Evolutionary conservation across 2,888 invertebrate genomes (phyloP).

Genomic region (Myathropa florea): DNA sequence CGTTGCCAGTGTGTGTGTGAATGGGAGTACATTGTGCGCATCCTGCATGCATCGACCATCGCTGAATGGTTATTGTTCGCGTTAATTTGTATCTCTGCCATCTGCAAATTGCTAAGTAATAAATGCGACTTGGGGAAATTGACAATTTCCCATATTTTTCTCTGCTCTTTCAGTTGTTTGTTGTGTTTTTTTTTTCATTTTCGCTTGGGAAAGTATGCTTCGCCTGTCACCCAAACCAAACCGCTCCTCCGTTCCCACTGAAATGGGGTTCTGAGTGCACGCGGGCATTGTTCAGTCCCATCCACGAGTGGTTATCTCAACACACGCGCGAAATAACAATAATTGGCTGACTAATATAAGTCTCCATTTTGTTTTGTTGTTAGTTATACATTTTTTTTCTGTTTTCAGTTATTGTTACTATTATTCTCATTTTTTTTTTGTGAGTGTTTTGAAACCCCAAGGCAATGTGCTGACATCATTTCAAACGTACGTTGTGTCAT

Average conservation of each 20-base stretch:
- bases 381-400: not conserved
- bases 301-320: slow-evolving; percentile 53
- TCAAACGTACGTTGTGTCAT: slow-evolving; percentile 58
- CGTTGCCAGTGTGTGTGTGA: no score
- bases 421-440: slow-evolving; percentile 20
- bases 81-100: slow-evolving; percentile 7
- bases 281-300: slow-evolving; percentile 53
- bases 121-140: slow-evolving; percentile 49
- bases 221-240: slow-evolving; percentile 60
- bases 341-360: slow-evolving; percentile 69
- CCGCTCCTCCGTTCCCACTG: slow-evolving; percentile 17
- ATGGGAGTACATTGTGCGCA: no score
- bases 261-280: slow-evolving; percentile 23
- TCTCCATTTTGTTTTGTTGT: slow-evolving; percentile 36
- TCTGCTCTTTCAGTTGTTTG: not conserved
- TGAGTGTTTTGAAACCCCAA: slow-evolving; percentile 44
- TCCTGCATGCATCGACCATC: not conserved
- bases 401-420: slow-evolving; percentile 50
- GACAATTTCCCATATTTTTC: slow-evolving; percentile 15
- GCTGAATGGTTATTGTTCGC: slow-evolving; percentile 5
- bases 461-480: slow-evolving; percentile 68
- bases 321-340: slow-evolving; percentile 67
- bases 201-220: slow-evolving; percentile 30
- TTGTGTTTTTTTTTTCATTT: slow-evolving; percentile 7
- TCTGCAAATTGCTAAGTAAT: slow-evolving; percentile 24